Percentiles rank a stretch among this genome's conserved stretches.
These are phyloP conservation scores for Scelioninae gen. 2 DNA, from an alignment of 2,888 invertebrate genomes.

Conservation along the genomic window DNA sequence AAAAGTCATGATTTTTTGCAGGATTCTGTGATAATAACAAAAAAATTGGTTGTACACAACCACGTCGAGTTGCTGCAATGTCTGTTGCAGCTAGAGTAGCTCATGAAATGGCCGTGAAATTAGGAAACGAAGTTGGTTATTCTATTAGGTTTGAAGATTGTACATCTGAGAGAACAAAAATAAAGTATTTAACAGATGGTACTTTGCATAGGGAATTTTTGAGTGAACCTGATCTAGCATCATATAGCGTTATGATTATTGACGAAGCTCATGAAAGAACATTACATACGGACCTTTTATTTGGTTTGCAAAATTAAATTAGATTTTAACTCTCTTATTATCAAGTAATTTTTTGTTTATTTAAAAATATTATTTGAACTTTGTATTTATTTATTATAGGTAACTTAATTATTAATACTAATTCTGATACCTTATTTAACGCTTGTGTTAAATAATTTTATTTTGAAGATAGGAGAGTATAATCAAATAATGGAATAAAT, in stretches of 20 bases:
- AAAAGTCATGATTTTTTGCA: constrained; percentile 16
- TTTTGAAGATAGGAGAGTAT: too few relatives aligned
- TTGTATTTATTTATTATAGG: not conserved
- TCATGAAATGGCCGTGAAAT: constrained; percentile 96
- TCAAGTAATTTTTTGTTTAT: constrained; percentile 1
- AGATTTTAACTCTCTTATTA: not conserved
- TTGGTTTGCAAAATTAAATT: constrained; percentile 76
- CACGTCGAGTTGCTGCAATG: constrained; percentile 98
- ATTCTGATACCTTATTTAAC: too few relatives aligned
- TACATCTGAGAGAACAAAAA: constrained; percentile 89
- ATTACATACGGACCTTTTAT: constrained; percentile 97
- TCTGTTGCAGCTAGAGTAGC: constrained; percentile 99
- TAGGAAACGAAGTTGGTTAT: constrained; percentile 94
- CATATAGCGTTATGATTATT: constrained; percentile 99
- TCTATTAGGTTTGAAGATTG: constrained; percentile 99
- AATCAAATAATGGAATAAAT: constrained; percentile 1
- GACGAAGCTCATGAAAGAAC: constrained; percentile 99
- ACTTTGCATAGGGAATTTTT: constrained; percentile 97
- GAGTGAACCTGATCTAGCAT: constrained; percentile 95
- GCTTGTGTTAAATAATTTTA: too few relatives aligned
- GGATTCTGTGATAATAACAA: constrained; percentile 86
- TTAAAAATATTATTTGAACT: not conserved
- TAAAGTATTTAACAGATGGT: constrained; percentile 99
- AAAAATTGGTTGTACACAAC: constrained; percentile 98
- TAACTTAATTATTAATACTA: too few relatives aligned